phyloP scores from a whole-genome alignment of 2,113 vertebrate species.

The Pagrus major region DNA sequence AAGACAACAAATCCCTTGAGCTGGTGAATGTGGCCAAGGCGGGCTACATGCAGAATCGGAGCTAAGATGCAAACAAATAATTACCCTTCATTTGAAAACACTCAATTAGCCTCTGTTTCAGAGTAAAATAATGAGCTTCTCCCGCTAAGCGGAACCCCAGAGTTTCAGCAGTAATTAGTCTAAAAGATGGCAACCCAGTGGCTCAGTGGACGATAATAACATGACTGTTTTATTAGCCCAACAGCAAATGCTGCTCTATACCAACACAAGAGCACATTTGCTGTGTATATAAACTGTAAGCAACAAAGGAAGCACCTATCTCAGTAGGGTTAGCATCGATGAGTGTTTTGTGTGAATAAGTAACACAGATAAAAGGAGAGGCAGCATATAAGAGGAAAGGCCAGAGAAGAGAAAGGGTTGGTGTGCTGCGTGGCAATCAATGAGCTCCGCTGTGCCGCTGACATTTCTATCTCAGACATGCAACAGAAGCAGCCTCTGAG shows the following conservation, averaged over 20 bases:
- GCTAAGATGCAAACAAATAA: slow-evolving; percentile 75
- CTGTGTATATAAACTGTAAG: slow-evolving; percentile 1
- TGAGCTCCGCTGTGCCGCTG: slow-evolving; percentile 49
- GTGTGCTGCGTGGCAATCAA: slow-evolving; percentile 54
- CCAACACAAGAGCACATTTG: slow-evolving; percentile 27
- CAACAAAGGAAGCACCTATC: slow-evolving; percentile 9
- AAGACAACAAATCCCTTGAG: slow-evolving; percentile 49
- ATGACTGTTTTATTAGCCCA: slow-evolving; percentile 39
- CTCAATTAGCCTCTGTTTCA: slow-evolving; percentile 73
- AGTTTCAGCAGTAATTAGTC: slow-evolving; percentile 71
- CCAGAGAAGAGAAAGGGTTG: not conserved
- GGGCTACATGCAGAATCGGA: slow-evolving; percentile 49
- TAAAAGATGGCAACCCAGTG: slow-evolving; percentile 50
- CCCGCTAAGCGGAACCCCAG: slow-evolving; percentile 45
- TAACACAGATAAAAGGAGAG: slow-evolving; percentile 30
- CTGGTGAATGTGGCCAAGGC: slow-evolving; percentile 30
- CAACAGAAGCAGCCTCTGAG: slow-evolving; percentile 37
- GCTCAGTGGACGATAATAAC: slow-evolving; percentile 40
- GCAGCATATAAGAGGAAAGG: slow-evolving; percentile 9
- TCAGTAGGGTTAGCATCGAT: not conserved
- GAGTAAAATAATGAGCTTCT: slow-evolving; percentile 70
- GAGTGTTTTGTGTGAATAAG: slow-evolving; percentile 31
- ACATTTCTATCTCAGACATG: slow-evolving; percentile 61
- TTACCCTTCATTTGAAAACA: slow-evolving; percentile 75
- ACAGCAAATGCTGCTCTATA: slow-evolving; percentile 17